Base-by-base conservation (phyloP, 2,113 vertebrate genomes). In the Oryctolagus cuniculus region DNA sequence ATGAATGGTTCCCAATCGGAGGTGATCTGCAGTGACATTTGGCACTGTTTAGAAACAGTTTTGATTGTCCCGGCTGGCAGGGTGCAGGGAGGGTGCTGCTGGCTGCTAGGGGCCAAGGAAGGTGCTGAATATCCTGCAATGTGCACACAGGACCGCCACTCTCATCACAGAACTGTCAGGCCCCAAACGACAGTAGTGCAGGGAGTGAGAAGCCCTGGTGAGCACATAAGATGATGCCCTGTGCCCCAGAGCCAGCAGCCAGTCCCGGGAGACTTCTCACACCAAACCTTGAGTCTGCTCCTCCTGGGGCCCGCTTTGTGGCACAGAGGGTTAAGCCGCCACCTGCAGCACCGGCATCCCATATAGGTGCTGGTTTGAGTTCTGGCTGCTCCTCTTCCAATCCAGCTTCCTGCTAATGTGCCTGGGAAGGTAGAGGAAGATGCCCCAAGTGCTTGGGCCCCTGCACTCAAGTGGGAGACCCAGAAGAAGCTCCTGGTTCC, bases 81-180 rank as follows among this genome's bases (percentile, higher is more conserved):
- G 8, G 31, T 11, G 5, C 25, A 24, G 22, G 7, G 34, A 24
- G 10, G 0, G 7, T 27, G 2, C 22, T 34, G 16, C 13, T 21
- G 29, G 72, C 31, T 69, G 24, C 64, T 34, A 95, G 53, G 89
- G 55, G 55, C 4, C 34, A 55, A 13, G 34, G 17, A 10, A 31
- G 34, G 3, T 86, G 61, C 81, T 80, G 25, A 84, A 64, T 4
- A 83, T 64, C 51, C 66, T n/a, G n/a, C 19, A 75, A 64, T 49
- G 27, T 19, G 25, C 7, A 27, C 24, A 29, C 5, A 81, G 11
- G 63, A 10, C 44, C 66, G 19, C 27, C 61, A 10, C n/a, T 88
- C 24, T 29, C 22, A 77, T 29, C 19, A 61, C 58, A 92, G 5
- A 61, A 88, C 27, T 31, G 5, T 38, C 55, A 1, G 0, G 4